Evolutionary conservation across 2,113 vertebrate genomes (phyloP), one percentile per base, ranked within the genome.

Genomic region (Furnarius figulus): DNA sequence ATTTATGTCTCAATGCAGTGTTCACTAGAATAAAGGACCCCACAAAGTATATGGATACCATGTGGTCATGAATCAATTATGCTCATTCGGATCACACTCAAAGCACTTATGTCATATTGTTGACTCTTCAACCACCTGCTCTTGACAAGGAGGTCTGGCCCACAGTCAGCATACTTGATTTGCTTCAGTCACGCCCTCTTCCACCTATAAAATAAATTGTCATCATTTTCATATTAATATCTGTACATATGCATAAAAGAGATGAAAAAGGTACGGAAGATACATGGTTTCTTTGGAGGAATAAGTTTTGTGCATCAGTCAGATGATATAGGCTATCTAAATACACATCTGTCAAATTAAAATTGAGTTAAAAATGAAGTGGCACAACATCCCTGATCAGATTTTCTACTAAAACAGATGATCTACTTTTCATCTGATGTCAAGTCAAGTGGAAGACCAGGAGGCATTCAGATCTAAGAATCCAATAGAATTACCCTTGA

Each of bases 121-220:
- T 97, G 95, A 90, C 62, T 93, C 93, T 96, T 95, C 95, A 95
- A 70, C 91, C 93, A 96, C 90, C 89, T 96, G 93, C 82, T 95
- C 95, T 85, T 90, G 79, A 95, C 95, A 93, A 94, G 95, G 86
- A 95, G 77, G 62, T 83, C 92, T 96, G 87, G 86, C 89, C 92
- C 72, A 53, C 35, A 85, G 73, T 56, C 76, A 87, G 62, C 89
- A 95, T 91, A 94, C 95, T 93, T 94, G 89, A 96, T 97, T 97
- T 85, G 80, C 93, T 89, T 72, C 93, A 97, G 91, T 97, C 91
- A 95, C 87, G 87, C 80, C 53, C 52, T 63, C 25, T 59, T 91
- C 40, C 73, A 44, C 44, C 59, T 94, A 47, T 63, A 59, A 81
- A 96, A 79, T 71, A 83, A 92, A 91, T 95, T 71, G 78, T 74